Conservation (phyloP, 2,888 invertebrate genomes). For the Cremastinae sp. region DNA sequence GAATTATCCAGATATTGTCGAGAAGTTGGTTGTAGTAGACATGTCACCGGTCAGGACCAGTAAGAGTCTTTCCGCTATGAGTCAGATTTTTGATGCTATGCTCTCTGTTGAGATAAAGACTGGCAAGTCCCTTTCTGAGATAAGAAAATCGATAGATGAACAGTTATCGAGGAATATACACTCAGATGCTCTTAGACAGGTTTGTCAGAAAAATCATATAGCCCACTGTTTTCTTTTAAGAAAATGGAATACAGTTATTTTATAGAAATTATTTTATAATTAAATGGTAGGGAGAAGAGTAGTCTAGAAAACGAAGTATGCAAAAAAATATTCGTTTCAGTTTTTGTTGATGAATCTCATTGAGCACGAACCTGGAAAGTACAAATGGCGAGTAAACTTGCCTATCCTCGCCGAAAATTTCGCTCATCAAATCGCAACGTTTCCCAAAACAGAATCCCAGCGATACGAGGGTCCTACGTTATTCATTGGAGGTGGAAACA, state of each 20-base stretch:
- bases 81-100: slow-evolving; percentile 86
- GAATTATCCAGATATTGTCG: slow-evolving; percentile 84
- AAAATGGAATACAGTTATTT: too few species aligned
- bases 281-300: too few species aligned
- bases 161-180: slow-evolving; percentile 84
- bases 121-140: slow-evolving; percentile 85
- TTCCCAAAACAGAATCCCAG: slow-evolving; percentile 82
- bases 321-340: slow-evolving; percentile 79
- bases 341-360: slow-evolving; percentile 94
- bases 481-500: slow-evolving; percentile 92
- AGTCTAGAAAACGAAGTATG: neutral
- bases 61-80: slow-evolving; percentile 84
- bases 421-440: slow-evolving; percentile 83
- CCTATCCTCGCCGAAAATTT: slow-evolving; percentile 87
- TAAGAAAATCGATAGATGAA: slow-evolving; percentile 85
- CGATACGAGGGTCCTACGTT: slow-evolving; percentile 85
- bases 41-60: slow-evolving; percentile 86
- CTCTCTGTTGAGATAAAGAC: slow-evolving; percentile 82
- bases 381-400: slow-evolving; percentile 91
- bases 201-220: slow-evolving; percentile 49
- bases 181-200: slow-evolving; percentile 83
- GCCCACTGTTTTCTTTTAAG: too few species aligned
- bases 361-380: slow-evolving; percentile 84
- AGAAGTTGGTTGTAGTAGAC: slow-evolving; percentile 87
- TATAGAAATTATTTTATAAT: too few species aligned